Evolutionary conservation across 2,797 vertebrate species (phyloP), one percentile per base, ranked within the genome.

Genomic region (Todus mexicanus): DNA sequence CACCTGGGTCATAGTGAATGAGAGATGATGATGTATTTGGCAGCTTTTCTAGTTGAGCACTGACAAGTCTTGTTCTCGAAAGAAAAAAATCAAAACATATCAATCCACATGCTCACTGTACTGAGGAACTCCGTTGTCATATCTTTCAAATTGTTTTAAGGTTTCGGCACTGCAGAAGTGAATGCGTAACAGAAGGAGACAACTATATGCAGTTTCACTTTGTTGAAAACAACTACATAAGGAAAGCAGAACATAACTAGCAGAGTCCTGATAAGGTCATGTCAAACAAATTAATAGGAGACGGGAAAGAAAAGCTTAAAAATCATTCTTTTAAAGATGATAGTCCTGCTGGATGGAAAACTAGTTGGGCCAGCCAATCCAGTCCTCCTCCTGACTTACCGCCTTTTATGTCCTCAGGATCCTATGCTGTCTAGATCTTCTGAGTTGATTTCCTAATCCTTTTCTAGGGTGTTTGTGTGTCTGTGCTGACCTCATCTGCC

Each of bases 1-100:
- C 88, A 94, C 96, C 97, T 96, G 97, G 97, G 94, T 96, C 88
- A 91, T 84, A 61, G 80, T 95, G 95, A 96, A 90, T 92, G 88
- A 88, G 81, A 70, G 68, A 59, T 73, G 94, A 94, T 75, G 92
- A 96, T 94, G 95, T 87, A 89, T 95, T 81, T 78, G 96, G 96
- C 93, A 89, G 95, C 78, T 93, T 95, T 95, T 92, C 65, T 95
- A 95, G 94, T 54, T 78, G 91, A 97, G 94, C 81, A 92, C 96
- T 97, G 97, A 97, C 96, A 95, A 93, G 93, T 95, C 92, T 25
- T 72, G 89, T 97, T 94, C 96, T 95, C 90, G 61, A 84, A 89
- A 59, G 68, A 96, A 94, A 93, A 95, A 94, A 92, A 86, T 97
- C 97, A 97, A 85, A 96, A 97, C 95, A 16, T 75, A 96, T 97